Evolutionary conservation across 2,797 vertebrate genomes (phyloP).

Genomic region (Myiothlypis coronata): DNA sequence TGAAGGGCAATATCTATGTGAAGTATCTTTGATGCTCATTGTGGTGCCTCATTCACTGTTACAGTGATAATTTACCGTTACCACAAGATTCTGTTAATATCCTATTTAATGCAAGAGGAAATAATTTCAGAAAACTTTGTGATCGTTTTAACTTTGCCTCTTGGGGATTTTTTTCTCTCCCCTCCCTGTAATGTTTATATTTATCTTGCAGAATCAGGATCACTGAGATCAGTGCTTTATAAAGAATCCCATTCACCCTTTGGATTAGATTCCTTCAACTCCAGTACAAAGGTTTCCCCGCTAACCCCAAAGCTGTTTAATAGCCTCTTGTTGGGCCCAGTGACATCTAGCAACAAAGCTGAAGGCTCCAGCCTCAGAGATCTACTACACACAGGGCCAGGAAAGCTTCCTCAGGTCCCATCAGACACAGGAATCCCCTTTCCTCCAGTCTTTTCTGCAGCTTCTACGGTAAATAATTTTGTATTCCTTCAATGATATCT

Average conservation of each 20-base stretch:
- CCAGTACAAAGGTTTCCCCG: conserved; percentile 77
- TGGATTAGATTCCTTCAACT: conserved; percentile 91
- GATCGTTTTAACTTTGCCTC: not conserved
- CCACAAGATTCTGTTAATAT: not conserved
- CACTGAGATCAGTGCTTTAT: conserved; percentile 89
- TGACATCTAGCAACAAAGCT: conserved; percentile 89
- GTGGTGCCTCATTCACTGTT: not conserved
- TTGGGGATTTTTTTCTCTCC: not conserved
- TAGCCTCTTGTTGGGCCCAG: conserved; percentile 91
- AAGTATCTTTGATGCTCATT: not conserved
- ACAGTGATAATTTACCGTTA: not conserved
- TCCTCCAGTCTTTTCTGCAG: conserved; percentile 91
- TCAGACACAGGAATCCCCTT: conserved; percentile 91
- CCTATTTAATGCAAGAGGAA: not conserved
- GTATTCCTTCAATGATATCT: not conserved
- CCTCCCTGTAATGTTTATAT: not conserved
- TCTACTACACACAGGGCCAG: conserved; percentile 94
- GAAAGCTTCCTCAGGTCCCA: conserved; percentile 90
- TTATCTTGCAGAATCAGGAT: conserved; percentile 84
- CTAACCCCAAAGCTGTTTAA: conserved; percentile 97
- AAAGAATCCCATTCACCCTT: conserved; percentile 91
- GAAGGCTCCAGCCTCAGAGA: conserved; percentile 97
- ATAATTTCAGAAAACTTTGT: not conserved
- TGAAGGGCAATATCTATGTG: not conserved
- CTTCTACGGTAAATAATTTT: conserved; percentile 81